These are phyloP conservation scores for Steromphala cineraria DNA, from an alignment of 2,888 invertebrate species.

Conservation along the genomic window DNA sequence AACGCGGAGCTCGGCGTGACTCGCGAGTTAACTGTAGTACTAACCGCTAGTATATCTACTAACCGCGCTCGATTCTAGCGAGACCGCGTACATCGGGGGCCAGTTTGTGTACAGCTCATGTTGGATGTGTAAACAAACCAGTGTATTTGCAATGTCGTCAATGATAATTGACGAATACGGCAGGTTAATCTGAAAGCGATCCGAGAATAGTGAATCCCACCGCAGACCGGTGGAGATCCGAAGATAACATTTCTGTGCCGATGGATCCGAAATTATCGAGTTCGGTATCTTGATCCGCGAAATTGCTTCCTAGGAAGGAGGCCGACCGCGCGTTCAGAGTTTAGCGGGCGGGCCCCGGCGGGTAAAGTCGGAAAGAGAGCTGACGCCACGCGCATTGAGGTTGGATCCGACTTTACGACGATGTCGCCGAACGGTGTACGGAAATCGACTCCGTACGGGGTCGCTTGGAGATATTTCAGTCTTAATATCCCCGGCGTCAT, in stretches of 20 bases:
- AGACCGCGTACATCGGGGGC: not conserved
- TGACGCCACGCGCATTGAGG: constrained; percentile 8
- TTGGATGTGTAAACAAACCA: not conserved
- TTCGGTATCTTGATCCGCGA: not conserved
- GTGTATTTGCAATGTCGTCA: not conserved
- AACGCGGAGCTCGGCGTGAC: no score
- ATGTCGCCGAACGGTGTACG: not conserved
- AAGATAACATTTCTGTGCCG: not conserved
- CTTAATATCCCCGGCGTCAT: no score
- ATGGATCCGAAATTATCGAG: not conserved
- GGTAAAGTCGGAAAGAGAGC: not conserved
- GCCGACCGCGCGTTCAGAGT: not conserved
- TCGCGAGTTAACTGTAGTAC: no score
- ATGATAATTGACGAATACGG: not conserved
- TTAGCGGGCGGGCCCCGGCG: not conserved
- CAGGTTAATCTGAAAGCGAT: not conserved
- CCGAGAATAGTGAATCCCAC: not conserved
- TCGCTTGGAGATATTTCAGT: no score
- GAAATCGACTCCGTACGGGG: not conserved
- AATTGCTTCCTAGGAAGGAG: not conserved
- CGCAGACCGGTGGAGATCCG: not conserved
- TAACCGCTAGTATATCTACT: no score
- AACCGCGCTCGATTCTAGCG: no score
- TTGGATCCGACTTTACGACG: not conserved
- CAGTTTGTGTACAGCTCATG: not conserved